These are phyloP conservation scores for Stegana nigrithorax DNA, from an alignment of 2,888 invertebrate genomes.

Conservation along the genomic window DNA sequence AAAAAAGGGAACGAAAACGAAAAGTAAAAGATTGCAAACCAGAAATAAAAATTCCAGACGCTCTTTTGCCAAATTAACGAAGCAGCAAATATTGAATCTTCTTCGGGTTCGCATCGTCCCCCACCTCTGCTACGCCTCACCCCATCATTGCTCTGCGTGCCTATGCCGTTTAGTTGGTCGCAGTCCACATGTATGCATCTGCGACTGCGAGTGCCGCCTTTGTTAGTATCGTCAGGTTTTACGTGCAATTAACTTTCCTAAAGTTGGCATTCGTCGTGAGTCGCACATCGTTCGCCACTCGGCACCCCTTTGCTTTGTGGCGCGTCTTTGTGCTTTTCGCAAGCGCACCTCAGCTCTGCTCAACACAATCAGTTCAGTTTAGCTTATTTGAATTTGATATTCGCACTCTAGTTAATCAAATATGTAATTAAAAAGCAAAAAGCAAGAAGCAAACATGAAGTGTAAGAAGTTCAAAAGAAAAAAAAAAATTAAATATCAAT, in stretches of 20 bases:
- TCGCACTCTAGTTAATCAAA: constrained; percentile 22
- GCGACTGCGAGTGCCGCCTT: no score
- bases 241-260: constrained; percentile 41
- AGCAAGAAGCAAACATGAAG: no score
- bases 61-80: constrained; percentile 35
- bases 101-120: not conserved
- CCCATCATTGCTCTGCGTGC: constrained; percentile 12
- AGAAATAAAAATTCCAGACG: not conserved
- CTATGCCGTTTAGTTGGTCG: constrained; percentile 1
- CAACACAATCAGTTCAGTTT: no score
- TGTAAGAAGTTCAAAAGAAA: not conserved
- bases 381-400: constrained; percentile 28
- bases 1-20: no score
- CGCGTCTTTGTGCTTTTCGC: constrained; percentile 4
- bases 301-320: not conserved
- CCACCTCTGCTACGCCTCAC: not conserved
- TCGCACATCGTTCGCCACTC: not conserved
- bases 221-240: constrained; percentile 16
- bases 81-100: constrained; percentile 46
- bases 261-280: not conserved
- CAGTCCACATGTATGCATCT: no score
- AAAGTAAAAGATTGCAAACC: no score
- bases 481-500: not conserved
- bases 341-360: constrained; percentile 17
- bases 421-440: no score